phyloP scores from a whole-genome alignment of 1,140 invertebrate species.

The Halictus rubicundus region DNA sequence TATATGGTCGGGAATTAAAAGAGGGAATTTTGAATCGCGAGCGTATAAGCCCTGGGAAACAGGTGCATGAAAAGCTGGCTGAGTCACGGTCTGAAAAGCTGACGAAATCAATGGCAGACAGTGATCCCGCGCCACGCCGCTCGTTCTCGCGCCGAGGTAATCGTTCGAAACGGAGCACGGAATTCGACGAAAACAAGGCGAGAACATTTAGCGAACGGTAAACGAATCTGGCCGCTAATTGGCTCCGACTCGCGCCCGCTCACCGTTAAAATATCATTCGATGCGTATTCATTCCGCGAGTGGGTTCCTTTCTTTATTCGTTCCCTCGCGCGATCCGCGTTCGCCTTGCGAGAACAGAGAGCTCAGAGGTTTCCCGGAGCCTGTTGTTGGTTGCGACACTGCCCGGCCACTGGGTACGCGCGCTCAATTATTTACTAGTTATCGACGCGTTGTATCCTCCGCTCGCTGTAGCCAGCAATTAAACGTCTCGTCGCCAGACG shows the following conservation, averaged over 20 bases:
- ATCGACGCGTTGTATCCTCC: slow-evolving; percentile 12
- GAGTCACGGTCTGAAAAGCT: slow-evolving; percentile 38
- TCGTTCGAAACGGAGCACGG: background rate
- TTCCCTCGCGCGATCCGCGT: background rate
- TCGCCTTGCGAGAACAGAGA: background rate
- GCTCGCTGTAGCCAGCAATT: slow-evolving; percentile 13
- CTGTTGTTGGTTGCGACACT: slow-evolving; percentile 21
- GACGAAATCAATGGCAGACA: slow-evolving; percentile 44
- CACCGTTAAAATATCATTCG: slow-evolving; percentile 26
- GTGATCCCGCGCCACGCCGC: slow-evolving; percentile 22
- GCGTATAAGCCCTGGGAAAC: background rate
- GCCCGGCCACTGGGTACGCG: slow-evolving; percentile 26
- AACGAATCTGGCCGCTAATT: slow-evolving; percentile 20
- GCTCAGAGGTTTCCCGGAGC: too few relatives aligned
- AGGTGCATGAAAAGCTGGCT: background rate
- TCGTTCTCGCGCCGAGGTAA: background rate
- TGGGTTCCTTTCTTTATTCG: background rate
- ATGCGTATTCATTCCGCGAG: slow-evolving; percentile 20
- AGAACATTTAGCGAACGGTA: background rate
- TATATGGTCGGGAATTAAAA: too few relatives aligned
- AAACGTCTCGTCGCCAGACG: background rate
- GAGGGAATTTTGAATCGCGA: background rate
- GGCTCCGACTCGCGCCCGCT: background rate
- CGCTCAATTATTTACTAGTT: slow-evolving; percentile 39
- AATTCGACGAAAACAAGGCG: background rate